Percentiles rank a stretch among this genome's conserved stretches.
Evolutionary conservation across 53 echinoderm and acorn worm genomes (phyloP).

Genomic region (Astropecten irregularis): DNA sequence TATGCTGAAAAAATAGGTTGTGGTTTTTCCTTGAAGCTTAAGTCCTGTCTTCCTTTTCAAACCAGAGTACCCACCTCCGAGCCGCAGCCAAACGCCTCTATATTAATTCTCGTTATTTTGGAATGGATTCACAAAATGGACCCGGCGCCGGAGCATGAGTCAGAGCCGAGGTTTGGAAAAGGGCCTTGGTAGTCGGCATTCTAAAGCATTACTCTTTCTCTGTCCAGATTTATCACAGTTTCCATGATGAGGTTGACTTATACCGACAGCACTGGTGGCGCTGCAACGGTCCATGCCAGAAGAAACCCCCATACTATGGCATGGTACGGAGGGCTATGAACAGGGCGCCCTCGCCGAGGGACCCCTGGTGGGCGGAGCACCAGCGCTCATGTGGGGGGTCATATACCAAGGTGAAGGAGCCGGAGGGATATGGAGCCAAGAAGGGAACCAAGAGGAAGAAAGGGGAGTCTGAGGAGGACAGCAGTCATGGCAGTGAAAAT

Average conservation of each 20-base stretch:
- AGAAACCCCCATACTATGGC: conserved; percentile 79
- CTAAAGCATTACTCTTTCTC: too few species aligned
- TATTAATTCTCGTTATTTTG: too few species aligned
- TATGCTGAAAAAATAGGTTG: too few species aligned
- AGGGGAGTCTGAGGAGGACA: conserved; percentile 26
- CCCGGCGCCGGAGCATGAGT: too few species aligned
- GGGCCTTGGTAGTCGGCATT: too few species aligned
- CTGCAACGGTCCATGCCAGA: conserved; percentile 89
- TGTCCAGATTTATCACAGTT: conserved; percentile 88
- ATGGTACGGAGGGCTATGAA: conserved; percentile 86
- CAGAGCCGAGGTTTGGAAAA: too few species aligned
- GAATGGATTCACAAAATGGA: too few species aligned
- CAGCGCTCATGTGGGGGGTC: conserved; percentile 86
- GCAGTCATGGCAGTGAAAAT: conserved; percentile 25
- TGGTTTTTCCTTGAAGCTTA: too few species aligned
- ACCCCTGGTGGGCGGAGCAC: conserved; percentile 92
- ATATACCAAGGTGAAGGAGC: conserved; percentile 88
- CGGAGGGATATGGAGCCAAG: conserved; percentile 87
- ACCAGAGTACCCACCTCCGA: too few species aligned
- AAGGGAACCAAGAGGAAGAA: conserved; percentile 73
- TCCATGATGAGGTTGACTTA: conserved; percentile 92
- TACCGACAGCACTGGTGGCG: conserved; percentile 99
- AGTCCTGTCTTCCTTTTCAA: too few species aligned
- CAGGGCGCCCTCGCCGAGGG: conserved; percentile 74
- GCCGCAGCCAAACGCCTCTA: too few species aligned